These are phyloP conservation scores for Lepus oiostolus DNA, from an alignment of 2,797 vertebrate species.

Conservation along the genomic window DNA sequence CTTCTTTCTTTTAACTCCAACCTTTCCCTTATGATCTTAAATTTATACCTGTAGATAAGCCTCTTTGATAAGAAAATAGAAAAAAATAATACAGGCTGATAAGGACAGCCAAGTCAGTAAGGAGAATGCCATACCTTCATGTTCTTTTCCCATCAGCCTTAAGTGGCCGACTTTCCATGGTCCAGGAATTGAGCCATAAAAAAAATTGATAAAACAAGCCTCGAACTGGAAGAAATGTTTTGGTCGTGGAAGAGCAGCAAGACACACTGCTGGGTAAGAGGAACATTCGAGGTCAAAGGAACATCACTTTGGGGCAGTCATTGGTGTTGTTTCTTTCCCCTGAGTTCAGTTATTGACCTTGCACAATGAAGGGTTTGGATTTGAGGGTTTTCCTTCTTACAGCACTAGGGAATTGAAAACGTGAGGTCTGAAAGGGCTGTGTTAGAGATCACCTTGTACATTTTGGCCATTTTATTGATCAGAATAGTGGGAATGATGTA, in stretches of 20 bases:
- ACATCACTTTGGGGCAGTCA: neutral
- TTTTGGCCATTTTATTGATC: neutral
- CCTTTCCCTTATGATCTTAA: neutral
- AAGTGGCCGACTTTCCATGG: neutral
- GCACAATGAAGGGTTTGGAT: neutral
- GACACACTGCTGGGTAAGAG: neutral
- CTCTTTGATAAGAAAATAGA: slow-evolving; percentile 15
- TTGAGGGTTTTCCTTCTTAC: neutral
- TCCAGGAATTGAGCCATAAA: neutral
- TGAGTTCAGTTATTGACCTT: neutral
- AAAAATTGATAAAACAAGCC: neutral
- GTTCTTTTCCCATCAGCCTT: neutral
- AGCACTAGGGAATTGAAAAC: slow-evolving; percentile 9
- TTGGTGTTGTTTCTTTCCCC: neutral
- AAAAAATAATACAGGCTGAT: neutral
- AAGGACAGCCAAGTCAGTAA: slow-evolving; percentile 9
- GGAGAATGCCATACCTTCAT: neutral
- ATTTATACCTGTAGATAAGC: neutral
- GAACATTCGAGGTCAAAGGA: neutral
- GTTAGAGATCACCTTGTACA: neutral
- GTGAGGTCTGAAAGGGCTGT: neutral
- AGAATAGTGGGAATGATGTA: neutral
- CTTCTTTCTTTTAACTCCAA: neutral
- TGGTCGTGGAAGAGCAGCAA: neutral
- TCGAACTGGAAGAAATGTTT: neutral